These are phyloP conservation scores for Drosophila tanythrix DNA, from an alignment of 2,888 invertebrate genomes.

Conservation along the genomic window DNA sequence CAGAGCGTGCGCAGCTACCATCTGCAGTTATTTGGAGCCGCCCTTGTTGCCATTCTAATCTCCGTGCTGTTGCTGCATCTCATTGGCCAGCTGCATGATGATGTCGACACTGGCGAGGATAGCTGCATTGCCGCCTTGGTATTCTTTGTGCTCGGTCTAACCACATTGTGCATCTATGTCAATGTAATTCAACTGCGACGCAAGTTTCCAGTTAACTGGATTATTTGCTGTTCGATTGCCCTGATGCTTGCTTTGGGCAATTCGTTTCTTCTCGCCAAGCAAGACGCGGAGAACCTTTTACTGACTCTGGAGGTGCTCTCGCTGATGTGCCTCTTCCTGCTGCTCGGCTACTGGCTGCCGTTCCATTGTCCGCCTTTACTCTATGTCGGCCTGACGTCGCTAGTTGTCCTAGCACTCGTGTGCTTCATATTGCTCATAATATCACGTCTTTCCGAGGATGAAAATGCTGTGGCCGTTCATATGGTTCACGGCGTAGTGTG, in stretches of 20 bases:
- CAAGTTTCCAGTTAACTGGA: slow-evolving; percentile 56
- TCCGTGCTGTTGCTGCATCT: slow-evolving; percentile 18
- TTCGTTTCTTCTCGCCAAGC: slow-evolving; percentile 22
- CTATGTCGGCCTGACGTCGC: slow-evolving; percentile 13
- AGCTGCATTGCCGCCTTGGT: background rate
- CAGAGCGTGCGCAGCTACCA: slow-evolving; percentile 21
- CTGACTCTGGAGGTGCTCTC: slow-evolving; percentile 38
- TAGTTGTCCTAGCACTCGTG: background rate
- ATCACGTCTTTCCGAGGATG: fast-evolving
- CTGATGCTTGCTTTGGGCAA: slow-evolving; percentile 37
- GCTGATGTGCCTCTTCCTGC: slow-evolving; percentile 33
- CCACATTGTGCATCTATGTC: slow-evolving; percentile 35
- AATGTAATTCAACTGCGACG: slow-evolving; percentile 33
- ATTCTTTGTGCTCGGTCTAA: slow-evolving; percentile 27
- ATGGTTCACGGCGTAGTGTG: slow-evolving; percentile 24
- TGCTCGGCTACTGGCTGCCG: slow-evolving; percentile 44
- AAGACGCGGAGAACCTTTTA: background rate
- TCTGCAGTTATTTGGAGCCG: slow-evolving; percentile 43
- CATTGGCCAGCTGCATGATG: background rate
- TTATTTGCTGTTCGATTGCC: slow-evolving; percentile 33
- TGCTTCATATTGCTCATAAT: slow-evolving; percentile 1
- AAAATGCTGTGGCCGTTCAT: background rate
- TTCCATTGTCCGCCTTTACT: background rate
- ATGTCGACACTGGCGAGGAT: background rate
- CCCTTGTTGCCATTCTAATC: slow-evolving; percentile 21